These are phyloP conservation scores for Potamilus streckersoni DNA, from an alignment of 1,140 invertebrate genomes.

Conservation along the genomic window DNA sequence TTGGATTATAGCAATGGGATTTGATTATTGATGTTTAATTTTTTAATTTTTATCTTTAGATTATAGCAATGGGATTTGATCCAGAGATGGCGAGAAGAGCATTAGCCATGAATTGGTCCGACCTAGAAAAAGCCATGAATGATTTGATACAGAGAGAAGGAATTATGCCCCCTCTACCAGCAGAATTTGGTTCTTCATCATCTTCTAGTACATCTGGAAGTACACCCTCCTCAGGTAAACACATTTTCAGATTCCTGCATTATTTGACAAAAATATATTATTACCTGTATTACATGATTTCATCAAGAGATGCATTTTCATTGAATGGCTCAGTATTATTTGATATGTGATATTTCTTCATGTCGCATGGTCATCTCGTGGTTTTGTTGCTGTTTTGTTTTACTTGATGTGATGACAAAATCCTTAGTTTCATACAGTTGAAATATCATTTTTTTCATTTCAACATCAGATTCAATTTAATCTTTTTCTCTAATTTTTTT, in stretches of 20 bases:
- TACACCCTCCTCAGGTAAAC: conserved; percentile 7
- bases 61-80: conserved; percentile 76
- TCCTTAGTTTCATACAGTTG: not conserved
- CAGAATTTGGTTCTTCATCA: conserved; percentile 6
- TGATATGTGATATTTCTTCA: too few species aligned
- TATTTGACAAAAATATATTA: not conserved
- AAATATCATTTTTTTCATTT: too few species aligned
- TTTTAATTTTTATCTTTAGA: conserved; percentile 40
- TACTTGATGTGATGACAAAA: not conserved
- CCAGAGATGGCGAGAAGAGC: conserved; percentile 70
- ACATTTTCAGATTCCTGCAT: not conserved
- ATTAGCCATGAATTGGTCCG: conserved; percentile 71
- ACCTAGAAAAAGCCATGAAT: conserved; percentile 73
- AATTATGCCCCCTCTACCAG: conserved; percentile 17
- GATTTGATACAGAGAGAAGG: conserved; percentile 54
- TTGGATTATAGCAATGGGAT: not conserved
- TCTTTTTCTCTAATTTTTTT: too few species aligned
- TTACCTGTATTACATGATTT: not conserved
- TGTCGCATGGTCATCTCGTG: too few species aligned
- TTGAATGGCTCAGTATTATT: too few species aligned
- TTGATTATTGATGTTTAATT: not conserved
- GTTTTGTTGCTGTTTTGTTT: not conserved
- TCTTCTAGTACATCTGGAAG: conserved; percentile 10
- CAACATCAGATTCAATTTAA: too few species aligned
- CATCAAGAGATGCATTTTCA: not conserved